phyloP scores from a whole-genome alignment of 2,113 vertebrate genomes.

The Callithrix jacchus region DNA sequence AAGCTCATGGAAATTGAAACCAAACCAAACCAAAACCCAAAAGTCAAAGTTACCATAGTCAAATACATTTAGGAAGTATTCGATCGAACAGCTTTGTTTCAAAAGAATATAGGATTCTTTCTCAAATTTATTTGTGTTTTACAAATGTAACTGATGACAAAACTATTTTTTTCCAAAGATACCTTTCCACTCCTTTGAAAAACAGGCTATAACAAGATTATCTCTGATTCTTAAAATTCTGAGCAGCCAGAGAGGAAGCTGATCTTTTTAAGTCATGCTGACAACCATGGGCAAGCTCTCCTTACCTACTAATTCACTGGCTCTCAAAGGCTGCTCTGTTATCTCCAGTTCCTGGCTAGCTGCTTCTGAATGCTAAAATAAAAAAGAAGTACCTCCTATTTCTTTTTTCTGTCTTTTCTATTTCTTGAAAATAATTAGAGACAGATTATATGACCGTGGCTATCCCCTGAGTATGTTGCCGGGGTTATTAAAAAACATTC shows the following conservation, averaged over 20 bases:
- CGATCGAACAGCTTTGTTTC: neutral
- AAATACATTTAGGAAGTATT: neutral
- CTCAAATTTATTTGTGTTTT: slow-evolving; percentile 43
- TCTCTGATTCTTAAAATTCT: slow-evolving; percentile 52
- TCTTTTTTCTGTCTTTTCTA: neutral
- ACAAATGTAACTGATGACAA: slow-evolving; percentile 10
- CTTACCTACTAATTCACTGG: neutral
- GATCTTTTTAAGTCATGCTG: slow-evolving; percentile 19
- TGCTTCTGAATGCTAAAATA: slow-evolving; percentile 43
- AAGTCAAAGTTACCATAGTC: neutral
- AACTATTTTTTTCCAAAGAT: neutral
- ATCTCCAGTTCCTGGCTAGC: neutral
- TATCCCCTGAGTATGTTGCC: neutral
- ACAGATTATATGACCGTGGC: slow-evolving; percentile 17
- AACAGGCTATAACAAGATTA: slow-evolving; percentile 37
- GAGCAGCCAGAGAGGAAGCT: neutral
- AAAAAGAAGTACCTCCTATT: slow-evolving; percentile 42
- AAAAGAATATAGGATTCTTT: slow-evolving; percentile 4
- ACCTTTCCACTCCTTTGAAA: slow-evolving; percentile 46
- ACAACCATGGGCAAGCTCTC: slow-evolving; percentile 1
- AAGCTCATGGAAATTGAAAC: neutral
- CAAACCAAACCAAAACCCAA: neutral
- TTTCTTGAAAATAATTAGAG: slow-evolving; percentile 9
- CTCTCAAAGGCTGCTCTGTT: slow-evolving; percentile 65
- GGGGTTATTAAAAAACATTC: slow-evolving; percentile 1